phyloP scores from a whole-genome alignment of 2,797 vertebrate genomes.

The Tapera naevia region DNA sequence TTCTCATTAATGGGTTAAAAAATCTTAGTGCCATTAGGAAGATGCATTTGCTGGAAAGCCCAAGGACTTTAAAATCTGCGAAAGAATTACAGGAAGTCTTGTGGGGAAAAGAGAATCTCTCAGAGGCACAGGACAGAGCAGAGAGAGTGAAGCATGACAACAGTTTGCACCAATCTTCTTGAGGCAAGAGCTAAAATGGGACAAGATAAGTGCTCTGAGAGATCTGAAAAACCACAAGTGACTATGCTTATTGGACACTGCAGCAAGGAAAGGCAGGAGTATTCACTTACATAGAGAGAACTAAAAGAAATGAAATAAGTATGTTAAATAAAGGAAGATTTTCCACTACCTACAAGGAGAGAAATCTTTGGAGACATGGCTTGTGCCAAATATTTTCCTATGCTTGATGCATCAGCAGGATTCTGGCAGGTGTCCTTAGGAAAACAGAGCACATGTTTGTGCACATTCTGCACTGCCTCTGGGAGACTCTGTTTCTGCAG shows the following conservation, averaged over 20 bases:
- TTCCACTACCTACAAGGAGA: constrained; percentile 50
- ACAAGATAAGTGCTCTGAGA: neutral
- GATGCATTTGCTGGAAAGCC: neutral
- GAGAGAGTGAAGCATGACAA: neutral
- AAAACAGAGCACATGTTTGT: constrained; percentile 41
- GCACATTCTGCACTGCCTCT: constrained; percentile 46
- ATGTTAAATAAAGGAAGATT: constrained; percentile 1
- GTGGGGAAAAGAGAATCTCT: neutral
- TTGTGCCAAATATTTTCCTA: constrained; percentile 40
- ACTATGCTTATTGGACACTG: neutral
- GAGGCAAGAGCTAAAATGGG: constrained; percentile 13
- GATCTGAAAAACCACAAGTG: neutral
- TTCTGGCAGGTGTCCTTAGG: constrained; percentile 53
- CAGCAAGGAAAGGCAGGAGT: neutral
- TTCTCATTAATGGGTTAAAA: neutral
- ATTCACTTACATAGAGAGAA: neutral
- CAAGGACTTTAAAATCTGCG: neutral
- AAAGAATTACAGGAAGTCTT: neutral
- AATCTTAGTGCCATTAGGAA: neutral
- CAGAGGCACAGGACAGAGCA: neutral
- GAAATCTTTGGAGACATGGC: neutral
- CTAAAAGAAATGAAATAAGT: neutral
- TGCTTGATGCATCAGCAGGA: constrained; percentile 42
- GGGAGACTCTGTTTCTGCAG: constrained; percentile 46
- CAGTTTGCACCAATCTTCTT: neutral